A percentile compares a stretch with the other conserved stretches of the same genome.
phyloP scores from a whole-genome alignment of 2,113 vertebrate genomes.

The Callaeas wilsoni region DNA sequence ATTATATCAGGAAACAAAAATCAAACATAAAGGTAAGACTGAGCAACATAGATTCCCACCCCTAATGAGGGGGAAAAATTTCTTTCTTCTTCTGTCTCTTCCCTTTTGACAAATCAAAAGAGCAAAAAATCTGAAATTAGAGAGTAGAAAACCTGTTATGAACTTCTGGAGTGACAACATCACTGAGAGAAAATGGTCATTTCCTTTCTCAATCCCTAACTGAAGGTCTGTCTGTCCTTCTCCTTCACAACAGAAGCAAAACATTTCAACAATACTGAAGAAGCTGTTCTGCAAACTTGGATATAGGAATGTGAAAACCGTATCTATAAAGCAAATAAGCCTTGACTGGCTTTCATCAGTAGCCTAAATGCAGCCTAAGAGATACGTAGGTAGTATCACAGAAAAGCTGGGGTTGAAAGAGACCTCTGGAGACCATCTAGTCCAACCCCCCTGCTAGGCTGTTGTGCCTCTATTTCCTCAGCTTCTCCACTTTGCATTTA shows the following conservation, averaged over 20 bases:
- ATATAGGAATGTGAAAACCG: neutral
- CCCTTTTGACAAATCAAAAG: neutral
- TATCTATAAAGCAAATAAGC: neutral
- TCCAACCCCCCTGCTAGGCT: neutral
- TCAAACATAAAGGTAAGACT: neutral
- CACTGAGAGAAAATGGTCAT: neutral
- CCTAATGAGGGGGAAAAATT: neutral
- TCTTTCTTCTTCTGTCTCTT: neutral
- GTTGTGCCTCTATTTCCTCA: neutral
- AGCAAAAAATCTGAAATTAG: neutral
- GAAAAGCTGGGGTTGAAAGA: neutral
- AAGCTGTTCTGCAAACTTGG: neutral
- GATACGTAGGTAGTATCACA: neutral
- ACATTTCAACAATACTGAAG: neutral
- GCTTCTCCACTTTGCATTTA: neutral
- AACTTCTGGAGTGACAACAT: neutral
- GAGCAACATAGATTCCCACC: neutral
- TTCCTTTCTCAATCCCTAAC: neutral
- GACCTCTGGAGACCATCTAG: neutral
- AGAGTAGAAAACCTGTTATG: neutral
- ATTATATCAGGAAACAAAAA: neutral
- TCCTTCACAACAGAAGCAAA: neutral
- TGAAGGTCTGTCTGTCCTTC: neutral
- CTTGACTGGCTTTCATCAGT: neutral
- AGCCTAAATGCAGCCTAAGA: neutral